These are phyloP conservation scores for Agrypnia vestita DNA, from an alignment of 1,140 invertebrate genomes.

Conservation along the genomic window DNA sequence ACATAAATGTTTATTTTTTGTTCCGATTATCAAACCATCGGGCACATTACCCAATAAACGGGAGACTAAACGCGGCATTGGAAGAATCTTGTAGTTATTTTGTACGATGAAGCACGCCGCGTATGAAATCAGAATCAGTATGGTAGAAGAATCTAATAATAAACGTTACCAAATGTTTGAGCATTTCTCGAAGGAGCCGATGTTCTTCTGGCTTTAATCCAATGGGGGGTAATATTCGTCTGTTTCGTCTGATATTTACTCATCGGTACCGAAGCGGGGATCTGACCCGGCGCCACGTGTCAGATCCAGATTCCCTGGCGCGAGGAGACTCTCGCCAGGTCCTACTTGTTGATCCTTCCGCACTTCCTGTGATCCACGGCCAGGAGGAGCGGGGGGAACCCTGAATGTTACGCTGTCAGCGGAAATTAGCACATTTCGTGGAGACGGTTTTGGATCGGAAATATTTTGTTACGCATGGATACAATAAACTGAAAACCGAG, in stretches of 20 bases:
- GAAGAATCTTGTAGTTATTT: not conserved
- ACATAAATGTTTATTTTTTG: too few species aligned
- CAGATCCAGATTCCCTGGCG: not conserved
- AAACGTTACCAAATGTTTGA: constrained; percentile 44
- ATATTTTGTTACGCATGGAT: too few species aligned
- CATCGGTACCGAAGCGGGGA: not conserved
- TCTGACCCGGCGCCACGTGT: not conserved
- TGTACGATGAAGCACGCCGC: not conserved
- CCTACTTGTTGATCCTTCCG: constrained; percentile 27
- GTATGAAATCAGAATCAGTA: constrained; percentile 21
- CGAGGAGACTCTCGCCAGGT: not conserved
- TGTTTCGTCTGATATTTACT: constrained; percentile 1
- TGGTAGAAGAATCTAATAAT: constrained; percentile 25
- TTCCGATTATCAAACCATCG: too few species aligned
- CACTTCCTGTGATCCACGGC: not conserved
- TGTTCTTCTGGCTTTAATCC: constrained; percentile 22
- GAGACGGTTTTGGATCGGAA: too few species aligned
- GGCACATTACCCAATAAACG: too few species aligned
- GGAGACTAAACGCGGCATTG: too few species aligned
- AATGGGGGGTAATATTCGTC: constrained; percentile 14
- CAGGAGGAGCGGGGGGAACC: too few species aligned
- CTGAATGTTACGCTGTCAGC: too few species aligned
- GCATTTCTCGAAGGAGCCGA: constrained; percentile 19
- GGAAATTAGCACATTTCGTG: too few species aligned
- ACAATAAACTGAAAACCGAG: too few species aligned